Conservation (phyloP, 2,888 invertebrate species). For the Andrena haemorrhoa region DNA sequence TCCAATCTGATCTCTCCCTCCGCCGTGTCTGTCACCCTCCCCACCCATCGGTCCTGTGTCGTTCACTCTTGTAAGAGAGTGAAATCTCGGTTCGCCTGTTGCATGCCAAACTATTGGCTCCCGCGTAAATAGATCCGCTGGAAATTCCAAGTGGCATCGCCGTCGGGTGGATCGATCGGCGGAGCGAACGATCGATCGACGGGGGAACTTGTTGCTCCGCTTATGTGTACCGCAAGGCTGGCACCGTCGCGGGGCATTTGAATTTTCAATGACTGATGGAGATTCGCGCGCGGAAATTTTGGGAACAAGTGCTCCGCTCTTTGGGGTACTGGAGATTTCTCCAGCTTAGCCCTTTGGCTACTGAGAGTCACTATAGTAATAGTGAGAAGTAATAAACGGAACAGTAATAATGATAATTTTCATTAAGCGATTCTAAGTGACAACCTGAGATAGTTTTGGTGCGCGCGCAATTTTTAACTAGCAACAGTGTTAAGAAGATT, state of each 20-base stretch:
- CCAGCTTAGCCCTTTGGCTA: no score
- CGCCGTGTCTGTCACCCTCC: conserved; percentile 31
- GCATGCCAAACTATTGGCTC: conserved; percentile 60
- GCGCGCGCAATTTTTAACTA: no score
- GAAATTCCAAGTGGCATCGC: conserved; percentile 49
- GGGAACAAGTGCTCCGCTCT: no score
- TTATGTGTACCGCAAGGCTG: background rate
- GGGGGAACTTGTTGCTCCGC: conserved; percentile 44
- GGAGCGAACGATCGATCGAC: conserved; percentile 39
- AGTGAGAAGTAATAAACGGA: no score
- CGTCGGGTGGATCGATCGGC: conserved; percentile 38
- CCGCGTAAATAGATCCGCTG: conserved; percentile 60
- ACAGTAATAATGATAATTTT: no score
- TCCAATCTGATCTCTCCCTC: conserved; percentile 43
- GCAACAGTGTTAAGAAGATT: no score
- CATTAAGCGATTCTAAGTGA: no score
- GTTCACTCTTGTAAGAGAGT: conserved; percentile 56
- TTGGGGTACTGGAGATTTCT: no score
- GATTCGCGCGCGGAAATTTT: background rate
- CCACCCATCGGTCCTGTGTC: conserved; percentile 31
- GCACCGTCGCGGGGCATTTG: background rate
- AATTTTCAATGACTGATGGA: background rate
- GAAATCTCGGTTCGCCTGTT: conserved; percentile 68
- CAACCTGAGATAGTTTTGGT: no score
- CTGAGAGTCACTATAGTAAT: no score